These are phyloP conservation scores for Syngnathus typhle DNA, from an alignment of 2,113 vertebrate species.

Conservation along the genomic window DNA sequence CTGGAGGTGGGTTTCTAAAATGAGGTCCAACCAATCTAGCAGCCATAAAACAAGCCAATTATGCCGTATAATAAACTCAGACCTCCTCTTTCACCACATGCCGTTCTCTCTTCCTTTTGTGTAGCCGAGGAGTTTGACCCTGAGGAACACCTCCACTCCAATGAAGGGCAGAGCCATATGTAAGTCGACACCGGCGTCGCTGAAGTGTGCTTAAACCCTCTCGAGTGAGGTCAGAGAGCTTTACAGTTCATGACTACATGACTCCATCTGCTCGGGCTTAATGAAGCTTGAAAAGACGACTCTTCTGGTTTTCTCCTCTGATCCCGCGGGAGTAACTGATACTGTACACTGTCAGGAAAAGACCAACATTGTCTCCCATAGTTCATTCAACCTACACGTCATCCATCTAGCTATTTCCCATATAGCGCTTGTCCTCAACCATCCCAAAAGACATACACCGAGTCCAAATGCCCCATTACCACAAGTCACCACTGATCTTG, in stretches of 20 bases:
- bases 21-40: no score
- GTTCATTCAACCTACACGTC: neutral
- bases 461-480: neutral
- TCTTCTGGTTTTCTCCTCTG: slow-evolving; percentile 11
- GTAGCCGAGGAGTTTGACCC: slow-evolving; percentile 75
- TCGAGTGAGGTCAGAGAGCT: neutral
- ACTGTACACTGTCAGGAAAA: neutral
- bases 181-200: slow-evolving; percentile 42
- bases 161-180: slow-evolving; percentile 70
- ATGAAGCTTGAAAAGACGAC: slow-evolving; percentile 10
- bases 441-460: neutral
- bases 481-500: neutral
- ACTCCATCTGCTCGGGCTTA: slow-evolving; percentile 11
- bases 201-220: neutral
- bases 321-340: neutral
- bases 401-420: neutral
- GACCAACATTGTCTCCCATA: neutral
- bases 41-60: no score
- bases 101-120: slow-evolving; percentile 4
- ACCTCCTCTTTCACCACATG: neutral
- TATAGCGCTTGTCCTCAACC: neutral
- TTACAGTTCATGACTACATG: neutral
- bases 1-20: slow-evolving; percentile 71
- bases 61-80: no score
- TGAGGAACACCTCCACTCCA: slow-evolving; percentile 63